Evolutionary conservation across 2,888 invertebrate species (phyloP).

Genomic region (Epiblema foenella): DNA sequence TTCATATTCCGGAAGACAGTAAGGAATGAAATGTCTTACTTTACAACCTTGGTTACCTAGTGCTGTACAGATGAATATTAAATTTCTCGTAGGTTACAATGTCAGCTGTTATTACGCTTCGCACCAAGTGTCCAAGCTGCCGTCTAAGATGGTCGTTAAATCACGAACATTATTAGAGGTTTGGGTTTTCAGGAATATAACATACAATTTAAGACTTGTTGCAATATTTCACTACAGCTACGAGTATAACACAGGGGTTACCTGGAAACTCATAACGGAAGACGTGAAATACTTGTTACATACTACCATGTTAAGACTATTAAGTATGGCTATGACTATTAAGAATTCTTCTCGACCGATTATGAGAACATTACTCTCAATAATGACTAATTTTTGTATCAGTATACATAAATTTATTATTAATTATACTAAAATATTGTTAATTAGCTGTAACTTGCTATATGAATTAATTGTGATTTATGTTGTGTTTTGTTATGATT

Average conservation of each 20-base stretch:
- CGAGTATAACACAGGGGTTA: not conserved
- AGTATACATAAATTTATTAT: no score
- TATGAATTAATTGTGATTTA: no score
- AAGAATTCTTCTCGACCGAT: no score
- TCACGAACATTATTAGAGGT: slow-evolving; percentile 37
- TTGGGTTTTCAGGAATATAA: slow-evolving; percentile 21
- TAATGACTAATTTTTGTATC: no score
- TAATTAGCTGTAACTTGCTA: no score
- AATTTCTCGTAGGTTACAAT: slow-evolving; percentile 17
- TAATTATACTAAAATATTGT: no score
- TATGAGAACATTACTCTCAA: no score
- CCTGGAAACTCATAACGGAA: not conserved
- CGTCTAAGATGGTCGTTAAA: slow-evolving; percentile 27
- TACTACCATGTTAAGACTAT: not conserved
- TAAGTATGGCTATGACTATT: no score
- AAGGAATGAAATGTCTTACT: not conserved
- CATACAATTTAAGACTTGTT: slow-evolving; percentile 34
- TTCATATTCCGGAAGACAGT: not conserved
- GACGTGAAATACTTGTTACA: not conserved
- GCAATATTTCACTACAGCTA: slow-evolving; percentile 32
- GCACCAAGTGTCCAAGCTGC: slow-evolving; percentile 17
- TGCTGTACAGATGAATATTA: not conserved
- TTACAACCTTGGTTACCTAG: not conserved
- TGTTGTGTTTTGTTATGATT: no score
- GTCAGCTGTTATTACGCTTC: slow-evolving; percentile 28